These are phyloP conservation scores for Drosophila punjabiensis DNA, from an alignment of 1,140 invertebrate species.

Conservation along the genomic window DNA sequence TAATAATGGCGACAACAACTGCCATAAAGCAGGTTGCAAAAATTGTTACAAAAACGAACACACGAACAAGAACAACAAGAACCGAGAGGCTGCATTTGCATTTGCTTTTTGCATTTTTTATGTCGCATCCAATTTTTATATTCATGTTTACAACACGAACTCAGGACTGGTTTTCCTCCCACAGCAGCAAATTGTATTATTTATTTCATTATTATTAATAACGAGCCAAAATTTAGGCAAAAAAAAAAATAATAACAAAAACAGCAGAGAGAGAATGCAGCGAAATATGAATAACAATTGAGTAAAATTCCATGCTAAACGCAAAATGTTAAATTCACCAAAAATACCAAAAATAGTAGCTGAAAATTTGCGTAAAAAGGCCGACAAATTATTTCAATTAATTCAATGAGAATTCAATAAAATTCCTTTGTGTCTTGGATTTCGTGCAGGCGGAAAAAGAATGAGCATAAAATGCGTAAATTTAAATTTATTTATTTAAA, in stretches of 20 bases:
- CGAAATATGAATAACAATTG: conserved; percentile 24
- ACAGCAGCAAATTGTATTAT: conserved; percentile 42
- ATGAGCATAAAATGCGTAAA: conserved; percentile 14
- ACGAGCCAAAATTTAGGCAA: conserved; percentile 14
- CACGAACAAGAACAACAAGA: conserved; percentile 15
- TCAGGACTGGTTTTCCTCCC: conserved; percentile 63
- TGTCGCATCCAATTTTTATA: conserved; percentile 67
- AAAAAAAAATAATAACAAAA: background rate
- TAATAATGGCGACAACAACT: conserved; percentile 43
- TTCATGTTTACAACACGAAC: conserved; percentile 63
- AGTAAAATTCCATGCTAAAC: conserved; percentile 25
- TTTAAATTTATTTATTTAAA: conserved; percentile 17
- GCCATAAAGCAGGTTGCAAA: conserved; percentile 22
- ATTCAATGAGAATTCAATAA: conserved; percentile 29
- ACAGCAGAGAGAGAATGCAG: background rate
- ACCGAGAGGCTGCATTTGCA: conserved; percentile 45
- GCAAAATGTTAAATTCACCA: conserved; percentile 23
- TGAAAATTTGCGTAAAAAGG: conserved; percentile 14
- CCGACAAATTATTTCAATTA: conserved; percentile 24
- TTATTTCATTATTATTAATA: conserved; percentile 53
- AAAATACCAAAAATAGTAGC: conserved; percentile 19
- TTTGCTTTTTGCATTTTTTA: conserved; percentile 52
- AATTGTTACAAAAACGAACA: conserved; percentile 21
- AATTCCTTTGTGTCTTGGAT: conserved; percentile 24
- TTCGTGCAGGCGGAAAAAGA: background rate